Evolutionary conservation across 1,140 invertebrate genomes (phyloP).

Genomic region (Drosophila paulistorum): DNA sequence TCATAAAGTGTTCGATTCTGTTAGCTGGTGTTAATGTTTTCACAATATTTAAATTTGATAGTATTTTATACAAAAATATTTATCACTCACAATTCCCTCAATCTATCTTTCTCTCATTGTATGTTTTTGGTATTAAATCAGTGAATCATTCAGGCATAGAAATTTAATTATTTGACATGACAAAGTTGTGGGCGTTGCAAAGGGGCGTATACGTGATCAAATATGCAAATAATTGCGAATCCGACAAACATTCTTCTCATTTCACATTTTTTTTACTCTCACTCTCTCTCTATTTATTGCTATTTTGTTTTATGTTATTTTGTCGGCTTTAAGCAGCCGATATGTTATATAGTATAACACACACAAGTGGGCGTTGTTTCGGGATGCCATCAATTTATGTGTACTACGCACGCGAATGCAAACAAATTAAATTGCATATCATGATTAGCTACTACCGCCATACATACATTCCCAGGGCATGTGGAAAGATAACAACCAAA

Average conservation of each 20-base stretch:
- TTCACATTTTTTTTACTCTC: background rate
- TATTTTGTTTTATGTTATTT: slow-evolving; percentile 17
- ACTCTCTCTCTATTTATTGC: background rate
- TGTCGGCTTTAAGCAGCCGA: slow-evolving; percentile 31
- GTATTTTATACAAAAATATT: background rate
- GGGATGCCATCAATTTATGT: slow-evolving; percentile 73
- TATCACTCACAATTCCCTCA: background rate
- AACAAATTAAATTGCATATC: slow-evolving; percentile 79
- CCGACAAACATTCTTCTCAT: slow-evolving; percentile 36
- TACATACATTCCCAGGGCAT: background rate
- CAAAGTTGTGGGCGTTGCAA: slow-evolving; percentile 14
- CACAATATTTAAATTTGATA: background rate
- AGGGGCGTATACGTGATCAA: slow-evolving; percentile 57
- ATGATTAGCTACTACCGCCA: slow-evolving; percentile 61
- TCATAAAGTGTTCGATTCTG: background rate
- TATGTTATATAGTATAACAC: slow-evolving; percentile 4
- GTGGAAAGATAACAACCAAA: slow-evolving; percentile 1
- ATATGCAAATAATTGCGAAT: slow-evolving; percentile 72
- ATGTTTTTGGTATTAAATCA: slow-evolving; percentile 14
- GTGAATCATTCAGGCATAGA: slow-evolving; percentile 20
- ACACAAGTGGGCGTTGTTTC: slow-evolving; percentile 30
- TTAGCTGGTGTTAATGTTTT: background rate
- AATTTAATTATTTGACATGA: slow-evolving; percentile 50
- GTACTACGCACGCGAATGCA: slow-evolving; percentile 70
- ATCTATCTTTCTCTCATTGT: background rate